Base-by-base conservation (phyloP, 2,113 vertebrate species). In the Alces alces region DNA sequence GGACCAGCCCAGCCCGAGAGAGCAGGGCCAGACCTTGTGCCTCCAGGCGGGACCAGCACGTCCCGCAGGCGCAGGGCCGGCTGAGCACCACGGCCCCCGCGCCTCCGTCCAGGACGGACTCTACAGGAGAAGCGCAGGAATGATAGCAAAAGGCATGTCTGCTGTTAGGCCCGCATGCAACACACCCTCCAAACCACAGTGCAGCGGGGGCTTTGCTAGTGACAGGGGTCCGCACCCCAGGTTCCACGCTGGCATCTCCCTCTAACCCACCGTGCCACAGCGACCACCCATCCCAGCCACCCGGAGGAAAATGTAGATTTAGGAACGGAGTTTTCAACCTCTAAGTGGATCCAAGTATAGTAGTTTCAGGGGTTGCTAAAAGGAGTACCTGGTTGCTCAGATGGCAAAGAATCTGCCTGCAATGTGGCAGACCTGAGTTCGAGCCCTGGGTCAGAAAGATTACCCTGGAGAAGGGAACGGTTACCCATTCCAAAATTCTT, bases 161-260 rank as follows among this genome's bases (percentile, higher is more conserved):
- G 0, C 1, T 3, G 27, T 57, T 36, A 5, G n/a, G 17, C 23
- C 43, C 43, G 0, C 78, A 19, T 0, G 2, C 1, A 5, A 23
- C 25, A 7, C 14, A 4, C 80, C 8, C 7, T 15, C 27, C 36
- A 45, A 43, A 25, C 30, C 12, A 4, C 79, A 25, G 28, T 1
- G 19, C 2, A 0, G 17, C 2, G 0, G 82, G 55, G 64, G 61
- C 39, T 14, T n/a, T 7, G 23, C 57, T 2, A 6, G 47, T 23
- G 61, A 45, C 2, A 4, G 21, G 64, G 7, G 36, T 25, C 55
- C 2, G 6, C 36, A 39, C 47, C 25, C 28, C 0, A 8, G 19
- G 28, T 33, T 45, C 45, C 54, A 2, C 6, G 1, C 73, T 2
- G 2, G 50, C 7, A 7, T 2, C 30, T 54, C 36, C 12, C 52